A percentile compares a stretch with the other conserved stretches of the same genome.
phyloP scores from a whole-genome alignment of 2,113 vertebrate species.

The Serinus canaria region DNA sequence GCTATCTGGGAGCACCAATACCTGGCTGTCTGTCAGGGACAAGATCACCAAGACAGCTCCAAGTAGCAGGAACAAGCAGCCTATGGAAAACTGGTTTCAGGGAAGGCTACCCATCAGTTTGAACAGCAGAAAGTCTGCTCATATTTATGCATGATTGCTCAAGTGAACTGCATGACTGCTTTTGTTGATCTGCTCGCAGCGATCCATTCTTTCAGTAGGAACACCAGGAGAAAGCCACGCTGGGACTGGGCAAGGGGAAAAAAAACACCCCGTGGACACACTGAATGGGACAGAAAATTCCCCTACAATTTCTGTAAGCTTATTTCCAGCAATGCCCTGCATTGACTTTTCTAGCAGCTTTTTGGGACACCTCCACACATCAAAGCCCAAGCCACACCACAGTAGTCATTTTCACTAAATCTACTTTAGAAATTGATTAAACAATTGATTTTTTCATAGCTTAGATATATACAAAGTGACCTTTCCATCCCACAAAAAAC shows the following conservation, averaged over 20 bases:
- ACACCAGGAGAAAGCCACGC: background rate
- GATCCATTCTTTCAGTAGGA: constrained; percentile 21
- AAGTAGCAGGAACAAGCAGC: background rate
- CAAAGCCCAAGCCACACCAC: background rate
- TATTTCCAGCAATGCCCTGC: background rate
- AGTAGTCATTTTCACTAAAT: background rate
- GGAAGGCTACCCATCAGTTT: background rate
- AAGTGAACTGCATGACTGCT: constrained; percentile 34
- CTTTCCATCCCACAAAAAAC: constrained; percentile 15
- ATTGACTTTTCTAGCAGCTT: background rate
- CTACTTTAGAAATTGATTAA: constrained; percentile 42
- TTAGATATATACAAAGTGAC: constrained; percentile 35
- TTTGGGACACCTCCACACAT: constrained; percentile 9
- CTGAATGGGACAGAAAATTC: constrained; percentile 24
- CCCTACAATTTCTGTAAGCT: background rate
- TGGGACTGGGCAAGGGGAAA: background rate
- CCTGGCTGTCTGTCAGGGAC: background rate
- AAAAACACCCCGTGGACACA: background rate
- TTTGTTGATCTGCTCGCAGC: constrained; percentile 27
- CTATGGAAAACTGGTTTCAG: background rate
- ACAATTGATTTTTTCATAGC: constrained; percentile 24
- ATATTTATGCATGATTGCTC: constrained; percentile 27
- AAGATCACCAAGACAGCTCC: background rate
- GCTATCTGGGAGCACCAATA: background rate
- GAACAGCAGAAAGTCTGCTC: constrained; percentile 20